Evolutionary conservation across 2,888 invertebrate genomes (phyloP).

Genomic region (Disparrhopalites patrizii): DNA sequence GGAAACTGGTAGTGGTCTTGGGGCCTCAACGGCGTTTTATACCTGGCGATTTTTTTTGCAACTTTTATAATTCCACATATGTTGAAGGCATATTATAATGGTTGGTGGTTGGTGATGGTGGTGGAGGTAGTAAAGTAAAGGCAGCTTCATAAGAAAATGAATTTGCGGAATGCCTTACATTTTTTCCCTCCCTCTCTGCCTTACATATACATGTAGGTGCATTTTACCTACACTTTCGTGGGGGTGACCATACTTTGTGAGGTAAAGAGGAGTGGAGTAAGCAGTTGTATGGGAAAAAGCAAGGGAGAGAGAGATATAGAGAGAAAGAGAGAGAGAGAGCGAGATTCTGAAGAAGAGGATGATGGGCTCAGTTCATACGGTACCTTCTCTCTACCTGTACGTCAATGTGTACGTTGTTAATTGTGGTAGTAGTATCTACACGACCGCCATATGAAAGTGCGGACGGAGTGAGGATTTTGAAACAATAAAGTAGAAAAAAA

Average conservation of each 20-base stretch:
- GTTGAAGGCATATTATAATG: no score
- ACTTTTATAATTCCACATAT: no score
- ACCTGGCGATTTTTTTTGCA: conserved; percentile 49
- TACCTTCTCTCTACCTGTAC: conserved; percentile 35
- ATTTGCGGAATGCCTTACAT: conserved; percentile 40
- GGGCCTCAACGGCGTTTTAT: conserved; percentile 48
- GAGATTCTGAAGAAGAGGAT: conserved; percentile 12
- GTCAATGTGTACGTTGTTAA: not conserved
- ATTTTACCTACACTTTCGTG: conserved; percentile 20
- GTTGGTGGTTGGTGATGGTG: no score
- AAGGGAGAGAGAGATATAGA: no score
- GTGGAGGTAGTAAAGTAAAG: no score
- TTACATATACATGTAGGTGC: conserved; percentile 13
- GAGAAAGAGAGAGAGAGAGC: no score
- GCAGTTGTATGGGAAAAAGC: no score
- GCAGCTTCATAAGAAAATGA: conserved; percentile 36
- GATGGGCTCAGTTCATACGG: conserved; percentile 24
- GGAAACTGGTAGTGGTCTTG: conserved; percentile 46
- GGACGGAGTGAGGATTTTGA: conserved; percentile 4
- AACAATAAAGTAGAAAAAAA: no score
- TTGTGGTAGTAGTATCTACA: not conserved
- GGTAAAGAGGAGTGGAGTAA: no score
- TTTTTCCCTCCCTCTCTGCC: no score
- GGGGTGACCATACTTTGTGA: conserved; percentile 29
- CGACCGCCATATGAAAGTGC: not conserved